phyloP scores from a whole-genome alignment of 2,113 vertebrate genomes.

The Tetrax tetrax region DNA sequence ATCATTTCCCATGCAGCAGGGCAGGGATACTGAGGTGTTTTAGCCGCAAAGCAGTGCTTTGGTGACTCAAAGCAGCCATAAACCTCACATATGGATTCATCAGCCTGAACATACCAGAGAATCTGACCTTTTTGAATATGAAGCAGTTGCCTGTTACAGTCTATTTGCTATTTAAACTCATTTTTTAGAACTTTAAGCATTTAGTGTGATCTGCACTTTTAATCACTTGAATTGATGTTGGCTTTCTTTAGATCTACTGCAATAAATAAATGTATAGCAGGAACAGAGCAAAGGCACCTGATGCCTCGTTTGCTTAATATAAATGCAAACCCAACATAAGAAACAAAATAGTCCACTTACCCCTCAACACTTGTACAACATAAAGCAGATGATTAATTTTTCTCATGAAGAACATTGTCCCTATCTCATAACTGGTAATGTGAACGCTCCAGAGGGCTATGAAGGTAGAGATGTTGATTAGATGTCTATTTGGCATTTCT shows the following conservation, averaged over 20 bases:
- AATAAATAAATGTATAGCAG: background rate
- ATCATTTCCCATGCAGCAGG: background rate
- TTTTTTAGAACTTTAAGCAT: background rate
- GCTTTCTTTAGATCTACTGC: background rate
- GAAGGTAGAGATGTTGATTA: background rate
- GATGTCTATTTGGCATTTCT: background rate
- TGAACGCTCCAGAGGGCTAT: background rate
- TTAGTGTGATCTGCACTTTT: background rate
- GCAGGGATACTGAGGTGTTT: background rate
- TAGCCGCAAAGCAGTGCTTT: background rate
- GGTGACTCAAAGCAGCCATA: slow-evolving; percentile 4
- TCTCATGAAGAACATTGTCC: background rate
- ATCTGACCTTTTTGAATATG: background rate
- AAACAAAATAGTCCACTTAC: background rate
- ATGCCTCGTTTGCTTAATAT: background rate
- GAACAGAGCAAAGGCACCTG: background rate
- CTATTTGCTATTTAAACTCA: background rate
- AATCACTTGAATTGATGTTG: background rate
- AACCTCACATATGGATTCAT: background rate
- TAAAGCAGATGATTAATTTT: background rate
- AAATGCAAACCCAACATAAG: background rate
- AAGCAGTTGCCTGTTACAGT: background rate
- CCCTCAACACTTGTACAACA: background rate
- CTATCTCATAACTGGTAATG: background rate
- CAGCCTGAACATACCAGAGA: background rate